Evolutionary conservation across 2,888 invertebrate species (phyloP).

Genomic region (Trypoxylon attenuatum): DNA sequence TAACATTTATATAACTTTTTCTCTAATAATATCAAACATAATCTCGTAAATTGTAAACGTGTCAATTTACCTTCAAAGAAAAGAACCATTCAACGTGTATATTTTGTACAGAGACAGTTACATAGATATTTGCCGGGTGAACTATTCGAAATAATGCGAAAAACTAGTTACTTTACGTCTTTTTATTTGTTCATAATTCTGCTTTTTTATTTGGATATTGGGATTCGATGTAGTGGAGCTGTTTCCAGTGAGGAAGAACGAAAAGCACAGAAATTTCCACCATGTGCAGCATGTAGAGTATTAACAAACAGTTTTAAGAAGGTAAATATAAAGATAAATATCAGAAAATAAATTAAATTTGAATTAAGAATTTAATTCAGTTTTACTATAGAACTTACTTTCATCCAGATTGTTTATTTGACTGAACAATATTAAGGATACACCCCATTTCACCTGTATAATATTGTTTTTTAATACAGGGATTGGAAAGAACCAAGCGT

Average conservation of each 20-base stretch:
- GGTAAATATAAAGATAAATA: too few relatives aligned
- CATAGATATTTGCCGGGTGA: slow-evolving; percentile 17
- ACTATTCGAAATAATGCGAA: slow-evolving; percentile 48
- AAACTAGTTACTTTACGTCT: slow-evolving; percentile 13
- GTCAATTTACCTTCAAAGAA: neutral
- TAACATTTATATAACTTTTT: neutral
- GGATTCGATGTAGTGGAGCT: slow-evolving; percentile 33
- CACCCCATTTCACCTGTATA: neutral
- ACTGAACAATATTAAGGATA: too few relatives aligned
- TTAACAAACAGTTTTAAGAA: slow-evolving; percentile 85
- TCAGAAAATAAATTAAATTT: too few relatives aligned
- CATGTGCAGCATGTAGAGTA: slow-evolving; percentile 86
- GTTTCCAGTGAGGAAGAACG: slow-evolving; percentile 61
- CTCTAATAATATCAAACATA: neutral
- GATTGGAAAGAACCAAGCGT: slow-evolving; percentile 87
- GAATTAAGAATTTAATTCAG: too few relatives aligned
- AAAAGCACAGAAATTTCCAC: slow-evolving; percentile 78
- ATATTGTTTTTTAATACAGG: slow-evolving; percentile 74
- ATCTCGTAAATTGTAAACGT: neutral
- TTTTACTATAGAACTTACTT: too few relatives aligned
- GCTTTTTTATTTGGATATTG: slow-evolving; percentile 28
- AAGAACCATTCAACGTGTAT: neutral
- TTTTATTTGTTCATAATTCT: slow-evolving; percentile 37
- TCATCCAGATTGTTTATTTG: neutral
- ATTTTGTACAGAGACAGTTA: slow-evolving; percentile 8